Evolutionary conservation across 2,888 invertebrate genomes (phyloP), one percentile per base, ranked within the genome.

Genomic region (Tipula helvola): DNA sequence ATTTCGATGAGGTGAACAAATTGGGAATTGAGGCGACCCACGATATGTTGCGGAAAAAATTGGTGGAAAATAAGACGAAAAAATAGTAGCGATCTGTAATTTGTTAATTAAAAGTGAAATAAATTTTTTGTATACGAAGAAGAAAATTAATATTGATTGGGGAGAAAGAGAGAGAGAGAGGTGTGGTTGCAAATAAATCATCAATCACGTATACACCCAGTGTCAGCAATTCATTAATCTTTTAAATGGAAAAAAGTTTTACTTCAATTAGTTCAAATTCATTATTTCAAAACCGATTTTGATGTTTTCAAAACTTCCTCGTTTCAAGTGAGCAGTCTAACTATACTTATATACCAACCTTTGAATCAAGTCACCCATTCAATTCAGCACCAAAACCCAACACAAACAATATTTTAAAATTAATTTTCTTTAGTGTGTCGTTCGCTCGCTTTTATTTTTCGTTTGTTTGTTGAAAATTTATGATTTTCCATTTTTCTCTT

Each of bases 1-100:
- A 90, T 86, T 91, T 90, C 87, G 88, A 89, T 47, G 89, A 90
- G 83, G 88, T 88, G 16, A 90, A 90, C 87, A 89, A 87, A 5
- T 88, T 87, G 1, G 90, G 90, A 7, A 44, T 44, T 44, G 44
- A 86, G 36, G 13, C 84, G 36, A 84, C 84, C 0, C 36, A 84
- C 36, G 41, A 84, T 41, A 84, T 84, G 84, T 84, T 84, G 10
- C 36, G 84, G 5, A 84, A 84, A 41, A 84, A 84, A 84, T 84
- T 84, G 13, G 84, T 8, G 5, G 84, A 36, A 39, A 84, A 84
- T 84, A 84, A 84, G n/a, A 39, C 13, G 7, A 84, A 39, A 10
- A 71, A 71, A n/a, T 28, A 28, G 71, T 28, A 10, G 12, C 10
- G 44, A 44, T 44, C 10, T 57, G 52, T 57, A 16, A 28, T 28